Evolutionary conservation across 2,797 vertebrate species (phyloP).

Genomic region (Melanogrammus aeglefinus): DNA sequence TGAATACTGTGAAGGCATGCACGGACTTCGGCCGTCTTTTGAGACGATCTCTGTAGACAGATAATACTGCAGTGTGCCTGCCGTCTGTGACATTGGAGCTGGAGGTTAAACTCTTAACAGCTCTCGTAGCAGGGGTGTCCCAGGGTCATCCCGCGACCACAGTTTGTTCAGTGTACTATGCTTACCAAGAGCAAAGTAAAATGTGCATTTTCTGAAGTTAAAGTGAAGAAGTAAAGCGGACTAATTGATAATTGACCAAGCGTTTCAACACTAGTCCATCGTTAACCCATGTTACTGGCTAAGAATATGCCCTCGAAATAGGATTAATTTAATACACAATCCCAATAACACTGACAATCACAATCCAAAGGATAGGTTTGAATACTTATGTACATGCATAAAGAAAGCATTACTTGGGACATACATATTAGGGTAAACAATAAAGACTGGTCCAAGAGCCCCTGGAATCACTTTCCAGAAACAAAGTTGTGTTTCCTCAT

Average conservation of each 20-base stretch:
- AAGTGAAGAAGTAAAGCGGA: no score
- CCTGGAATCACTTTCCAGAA: background rate
- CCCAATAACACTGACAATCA: background rate
- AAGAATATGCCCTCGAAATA: background rate
- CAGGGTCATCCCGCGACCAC: background rate
- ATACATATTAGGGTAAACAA: background rate
- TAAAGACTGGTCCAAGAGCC: background rate
- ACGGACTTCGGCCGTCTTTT: no score
- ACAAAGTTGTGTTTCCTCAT: constrained; percentile 19
- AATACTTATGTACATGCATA: background rate
- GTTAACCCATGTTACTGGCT: background rate
- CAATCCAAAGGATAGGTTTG: background rate
- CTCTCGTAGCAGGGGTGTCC: background rate
- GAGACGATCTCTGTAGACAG: no score
- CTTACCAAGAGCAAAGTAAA: background rate
- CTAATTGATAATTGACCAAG: no score
- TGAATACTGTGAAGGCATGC: background rate
- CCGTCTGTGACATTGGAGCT: background rate
- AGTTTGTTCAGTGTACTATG: background rate
- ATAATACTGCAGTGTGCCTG: background rate
- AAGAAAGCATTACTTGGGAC: background rate
- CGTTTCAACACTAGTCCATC: background rate
- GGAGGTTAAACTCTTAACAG: background rate
- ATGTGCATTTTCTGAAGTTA: background rate
- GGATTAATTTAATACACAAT: background rate